Conservation (phyloP, 1,140 invertebrate species). For the Samia ricini region DNA sequence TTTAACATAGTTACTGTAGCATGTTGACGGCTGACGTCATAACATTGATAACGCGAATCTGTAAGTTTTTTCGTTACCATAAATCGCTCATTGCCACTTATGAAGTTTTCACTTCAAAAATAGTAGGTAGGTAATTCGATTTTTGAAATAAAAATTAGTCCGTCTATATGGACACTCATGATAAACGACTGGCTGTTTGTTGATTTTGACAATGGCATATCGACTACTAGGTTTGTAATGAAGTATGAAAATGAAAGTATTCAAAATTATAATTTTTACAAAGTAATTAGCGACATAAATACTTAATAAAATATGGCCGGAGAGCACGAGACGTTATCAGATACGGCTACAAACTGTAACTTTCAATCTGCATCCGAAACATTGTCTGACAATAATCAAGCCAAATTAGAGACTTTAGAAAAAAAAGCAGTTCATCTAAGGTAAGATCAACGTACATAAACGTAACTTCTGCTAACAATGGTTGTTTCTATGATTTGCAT, state of each 20-base stretch:
- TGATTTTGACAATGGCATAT: neutral
- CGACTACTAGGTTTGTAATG: neutral
- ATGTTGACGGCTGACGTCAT: too few species aligned
- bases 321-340: constrained; percentile 56
- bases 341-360: constrained; percentile 62
- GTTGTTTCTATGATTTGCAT: too few species aligned
- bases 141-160: too few species aligned
- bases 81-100: too few species aligned
- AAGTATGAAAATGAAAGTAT: constrained; percentile 20
- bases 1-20: too few species aligned
- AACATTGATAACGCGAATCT: too few species aligned
- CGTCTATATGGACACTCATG: neutral
- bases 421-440: constrained; percentile 70
- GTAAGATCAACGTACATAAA: constrained; percentile 22
- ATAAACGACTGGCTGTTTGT: neutral
- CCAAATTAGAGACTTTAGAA: constrained; percentile 63
- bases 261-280: constrained; percentile 40
- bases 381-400: constrained; percentile 56
- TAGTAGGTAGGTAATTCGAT: too few species aligned
- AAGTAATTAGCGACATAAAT: neutral
- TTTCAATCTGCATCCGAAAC: constrained; percentile 52
- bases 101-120: too few species aligned
- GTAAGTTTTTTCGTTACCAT: too few species aligned
- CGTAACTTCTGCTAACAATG: too few species aligned
- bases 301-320: constrained; percentile 47